Conservation (phyloP, 2,888 invertebrate genomes). For the Drosophila glabriapex region DNA sequence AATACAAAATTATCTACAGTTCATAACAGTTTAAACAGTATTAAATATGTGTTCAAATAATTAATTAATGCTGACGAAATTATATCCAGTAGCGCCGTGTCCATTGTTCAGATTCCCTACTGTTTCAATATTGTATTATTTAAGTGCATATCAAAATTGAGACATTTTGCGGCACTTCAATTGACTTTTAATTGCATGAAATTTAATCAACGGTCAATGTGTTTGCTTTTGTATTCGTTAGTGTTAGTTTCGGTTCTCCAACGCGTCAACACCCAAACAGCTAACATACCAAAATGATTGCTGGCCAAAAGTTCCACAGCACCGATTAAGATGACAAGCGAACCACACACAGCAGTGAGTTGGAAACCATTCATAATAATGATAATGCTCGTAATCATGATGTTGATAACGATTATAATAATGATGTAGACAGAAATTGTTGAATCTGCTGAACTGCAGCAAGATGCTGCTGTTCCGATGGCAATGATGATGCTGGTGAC, state of each 20-base stretch:
- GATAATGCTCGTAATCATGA: conserved; percentile 43
- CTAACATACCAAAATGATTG: conserved; percentile 37
- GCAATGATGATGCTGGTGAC: conserved; percentile 9
- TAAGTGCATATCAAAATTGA: conserved; percentile 33
- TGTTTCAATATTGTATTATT: conserved; percentile 2
- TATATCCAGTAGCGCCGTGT: background rate
- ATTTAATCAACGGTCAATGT: conserved; percentile 48
- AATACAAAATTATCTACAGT: too few species aligned
- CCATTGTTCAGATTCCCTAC: background rate
- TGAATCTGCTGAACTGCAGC: conserved; percentile 25
- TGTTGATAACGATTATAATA: conserved; percentile 50
- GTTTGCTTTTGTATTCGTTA: conserved; percentile 54
- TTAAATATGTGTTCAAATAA: background rate
- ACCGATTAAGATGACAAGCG: conserved; percentile 73
- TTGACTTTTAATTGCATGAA: conserved; percentile 72
- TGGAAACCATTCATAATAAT: conserved; percentile 42
- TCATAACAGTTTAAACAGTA: background rate
- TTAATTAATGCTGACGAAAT: background rate
- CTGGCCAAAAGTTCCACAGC: conserved; percentile 61
- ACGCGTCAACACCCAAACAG: conserved; percentile 57
- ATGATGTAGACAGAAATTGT: conserved; percentile 35
- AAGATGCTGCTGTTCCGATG: background rate
- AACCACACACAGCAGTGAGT: conserved; percentile 66
- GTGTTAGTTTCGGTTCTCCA: conserved; percentile 61
- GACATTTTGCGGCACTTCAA: conserved; percentile 51